These are phyloP conservation scores for Achlya flavicornis DNA, from an alignment of 2,888 invertebrate genomes.

Conservation along the genomic window DNA sequence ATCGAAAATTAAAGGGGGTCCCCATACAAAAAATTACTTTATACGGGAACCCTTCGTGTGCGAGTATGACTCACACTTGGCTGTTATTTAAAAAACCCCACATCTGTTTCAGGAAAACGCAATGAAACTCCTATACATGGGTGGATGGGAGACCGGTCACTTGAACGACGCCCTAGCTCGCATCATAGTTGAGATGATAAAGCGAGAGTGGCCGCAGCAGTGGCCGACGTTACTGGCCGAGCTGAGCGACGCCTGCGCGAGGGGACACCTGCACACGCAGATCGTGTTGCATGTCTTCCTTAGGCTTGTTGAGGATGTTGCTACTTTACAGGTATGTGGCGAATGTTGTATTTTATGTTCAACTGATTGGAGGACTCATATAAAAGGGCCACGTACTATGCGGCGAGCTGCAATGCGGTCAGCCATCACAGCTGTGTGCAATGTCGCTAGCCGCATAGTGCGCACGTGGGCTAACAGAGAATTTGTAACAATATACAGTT, in stretches of 20 bases:
- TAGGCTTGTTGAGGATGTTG: constrained; percentile 96
- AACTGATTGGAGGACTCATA: no score
- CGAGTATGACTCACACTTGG: no score
- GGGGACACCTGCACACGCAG: constrained; percentile 95
- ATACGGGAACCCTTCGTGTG: no score
- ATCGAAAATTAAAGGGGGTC: no score
- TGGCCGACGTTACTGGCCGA: constrained; percentile 95
- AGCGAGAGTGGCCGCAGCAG: constrained; percentile 98
- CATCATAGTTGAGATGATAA: constrained; percentile 98
- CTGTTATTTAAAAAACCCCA: not conserved
- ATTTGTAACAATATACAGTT: no score
- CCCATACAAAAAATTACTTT: no score
- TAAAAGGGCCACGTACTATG: no score
- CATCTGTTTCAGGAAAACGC: constrained; percentile 87
- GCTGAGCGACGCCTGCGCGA: constrained; percentile 90
- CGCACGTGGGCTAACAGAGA: no score
- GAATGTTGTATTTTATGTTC: constrained; percentile 15
- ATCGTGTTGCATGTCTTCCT: constrained; percentile 94
- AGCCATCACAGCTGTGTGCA: no score
- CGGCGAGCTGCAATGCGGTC: no score
- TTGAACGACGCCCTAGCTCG: constrained; percentile 93
- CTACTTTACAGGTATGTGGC: constrained; percentile 88
- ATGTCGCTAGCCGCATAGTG: no score
- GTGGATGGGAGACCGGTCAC: constrained; percentile 89
- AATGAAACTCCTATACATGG: constrained; percentile 93